Evolutionary conservation across 2,113 vertebrate genomes (phyloP), one percentile per base, ranked within the genome.

Genomic region (Siniperca knerii): DNA sequence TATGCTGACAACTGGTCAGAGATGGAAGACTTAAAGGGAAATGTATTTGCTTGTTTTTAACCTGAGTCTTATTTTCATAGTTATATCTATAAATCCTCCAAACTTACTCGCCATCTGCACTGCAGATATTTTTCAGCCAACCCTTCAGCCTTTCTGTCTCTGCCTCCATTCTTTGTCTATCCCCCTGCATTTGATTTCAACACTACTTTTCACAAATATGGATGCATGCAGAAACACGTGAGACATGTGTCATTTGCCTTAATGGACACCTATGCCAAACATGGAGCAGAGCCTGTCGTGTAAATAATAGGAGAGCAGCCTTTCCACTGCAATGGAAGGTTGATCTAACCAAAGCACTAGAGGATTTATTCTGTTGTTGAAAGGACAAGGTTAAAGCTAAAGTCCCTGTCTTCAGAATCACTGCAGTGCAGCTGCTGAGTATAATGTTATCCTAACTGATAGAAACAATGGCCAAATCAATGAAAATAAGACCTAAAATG

Each of bases 81-180:
- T 40, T 85, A 50, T 52, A 69, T 60, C 37, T 16, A 60, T 8
- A 37, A 60, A 69, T 77, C 57, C n/a, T 66, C 50, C 29, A 58
- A 1, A 50, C 54, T 83, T 0, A 2, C 52, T 77, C 1, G 9
- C 40, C 67, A 72, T 37, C 55, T 81, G 62, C 69, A 83, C 69
- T 62, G 70, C 67, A 79, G 60, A 90, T 79, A 85, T 77, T 82
- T 55, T 79, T 35, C 69, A 81, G 62, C 73, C 52, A 66, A 54
- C 29, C 23, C 42, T 77, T 42, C 54, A 81, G 55, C n/a, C 33
- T 65, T 62, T 54, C 37, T n/a, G n/a, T 44, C 25, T 52, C 64
- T 70, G 40, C 46, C n/a, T 42, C 18, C 12, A 23, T n/a, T 75
- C 46, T 68, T 77, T 77, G 37, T 55, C 65, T 37, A 1, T 61